Evolutionary conservation across 2,888 invertebrate species (phyloP).

Genomic region (Brenthis daphne): DNA sequence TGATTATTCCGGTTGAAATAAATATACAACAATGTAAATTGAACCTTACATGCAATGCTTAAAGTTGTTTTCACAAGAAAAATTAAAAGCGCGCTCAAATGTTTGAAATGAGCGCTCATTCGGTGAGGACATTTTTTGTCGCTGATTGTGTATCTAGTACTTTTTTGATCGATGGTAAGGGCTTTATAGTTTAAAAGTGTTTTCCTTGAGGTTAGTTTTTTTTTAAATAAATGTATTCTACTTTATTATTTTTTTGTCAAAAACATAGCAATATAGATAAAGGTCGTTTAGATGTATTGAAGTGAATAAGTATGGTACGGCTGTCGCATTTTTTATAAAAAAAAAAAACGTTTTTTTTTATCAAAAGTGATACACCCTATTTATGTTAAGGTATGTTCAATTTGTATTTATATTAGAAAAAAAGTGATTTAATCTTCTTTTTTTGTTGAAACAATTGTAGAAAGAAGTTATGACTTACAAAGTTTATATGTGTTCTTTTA

Average conservation of each 20-base stretch:
- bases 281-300: neutral
- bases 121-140: no score
- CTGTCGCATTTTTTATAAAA: slow-evolving; percentile 7
- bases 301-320: neutral
- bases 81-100: no score
- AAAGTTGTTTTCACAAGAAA: no score
- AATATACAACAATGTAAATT: no score
- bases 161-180: no score
- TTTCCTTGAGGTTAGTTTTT: neutral
- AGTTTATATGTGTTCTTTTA: neutral
- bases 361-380: slow-evolving; percentile 2
- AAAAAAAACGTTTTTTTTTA: neutral
- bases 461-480: neutral
- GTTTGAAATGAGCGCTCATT: no score
- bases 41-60: no score
- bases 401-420: slow-evolving; percentile 14
- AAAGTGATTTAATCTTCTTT: neutral
- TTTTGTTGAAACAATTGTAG: neutral
- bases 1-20: no score
- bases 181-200: neutral
- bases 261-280: slow-evolving; percentile 7
- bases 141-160: no score
- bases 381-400: slow-evolving; percentile 12
- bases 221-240: neutral
- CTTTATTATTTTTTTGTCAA: neutral